Evolutionary conservation across 2,888 invertebrate genomes (phyloP), one percentile per base, ranked within the genome.

Genomic region (Trachelus troglodyta): DNA sequence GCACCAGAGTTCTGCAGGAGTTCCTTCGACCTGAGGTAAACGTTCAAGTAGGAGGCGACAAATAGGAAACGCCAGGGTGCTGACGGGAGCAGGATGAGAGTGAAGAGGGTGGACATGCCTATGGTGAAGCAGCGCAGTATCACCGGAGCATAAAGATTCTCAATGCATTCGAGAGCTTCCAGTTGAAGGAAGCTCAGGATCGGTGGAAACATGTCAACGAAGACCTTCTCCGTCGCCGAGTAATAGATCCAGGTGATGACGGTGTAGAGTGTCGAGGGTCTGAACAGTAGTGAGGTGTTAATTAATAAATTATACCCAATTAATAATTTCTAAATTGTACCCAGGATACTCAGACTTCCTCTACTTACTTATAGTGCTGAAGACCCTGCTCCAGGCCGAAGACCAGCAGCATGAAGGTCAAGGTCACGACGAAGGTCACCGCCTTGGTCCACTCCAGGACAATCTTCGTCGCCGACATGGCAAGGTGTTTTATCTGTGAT

Each of bases 381-480:
- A 96, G 89, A 1, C 96, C 96, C 90, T 96, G 95, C 87, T 96
- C 96, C 79, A 96, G 90, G 2, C 96, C 96, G 75, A 96, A 94
- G 0, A 96, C 95, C 4, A 96, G 92, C 15, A 96, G 92, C 91
- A 96, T 94, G 87, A 96, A 96, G 0, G 95, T 96, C 69, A 96
- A 93, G 0, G 96, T 96, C 56, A 96, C 95, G 40, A 96, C 93
- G 87, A 96, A 96, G 0, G 96, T 96, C 75, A 96, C 94, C 0
- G 96, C 96, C 91, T 96, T 96, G 30, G 96, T 96, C 95, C 96
- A 96, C 89, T 96, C 96, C 76, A 96, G 92, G 12, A 96, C 96
- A 78, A 96, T 95, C 90, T 96, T 96, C 0, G 96, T 96, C 1
- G 96, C 95, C 4, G 96, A 95, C 95, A 96, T 95, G 40, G 96